Conservation (phyloP, 2,888 invertebrate genomes). For the Euzophera pinguis region DNA sequence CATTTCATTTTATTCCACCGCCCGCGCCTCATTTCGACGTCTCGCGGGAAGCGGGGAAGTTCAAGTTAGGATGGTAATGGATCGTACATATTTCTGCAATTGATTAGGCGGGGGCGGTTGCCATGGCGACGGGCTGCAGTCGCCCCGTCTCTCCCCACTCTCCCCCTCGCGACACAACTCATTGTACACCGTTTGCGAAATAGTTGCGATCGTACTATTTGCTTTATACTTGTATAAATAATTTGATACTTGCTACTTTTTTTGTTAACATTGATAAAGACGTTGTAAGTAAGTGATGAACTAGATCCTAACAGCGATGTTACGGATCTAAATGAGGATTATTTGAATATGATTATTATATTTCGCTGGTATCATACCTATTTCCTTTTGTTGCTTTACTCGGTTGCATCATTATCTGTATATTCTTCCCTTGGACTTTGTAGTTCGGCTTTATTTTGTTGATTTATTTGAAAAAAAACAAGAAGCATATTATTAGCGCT, state of each 20-base stretch:
- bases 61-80: constrained; percentile 48
- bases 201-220: constrained; percentile 32
- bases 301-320: no score
- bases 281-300: no score
- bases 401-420: no score
- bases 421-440: no score
- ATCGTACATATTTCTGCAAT: constrained; percentile 80
- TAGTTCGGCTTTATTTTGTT: no score
- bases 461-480: no score
- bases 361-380: no score
- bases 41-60: constrained; percentile 28
- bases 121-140: constrained; percentile 60
- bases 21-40: constrained; percentile 18
- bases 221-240: constrained; percentile 18
- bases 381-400: no score
- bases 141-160: constrained; percentile 21
- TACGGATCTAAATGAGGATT: no score
- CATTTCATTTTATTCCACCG: constrained; percentile 30
- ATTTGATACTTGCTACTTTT: constrained; percentile 18
- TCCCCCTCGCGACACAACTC: constrained; percentile 33
- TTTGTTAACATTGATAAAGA: background rate
- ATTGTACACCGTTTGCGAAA: constrained; percentile 36
- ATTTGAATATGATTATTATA: no score
- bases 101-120: constrained; percentile 79
- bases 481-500: no score